Conservation (phyloP, 2,797 vertebrate species). For the Tokudaia muenninki region DNA sequence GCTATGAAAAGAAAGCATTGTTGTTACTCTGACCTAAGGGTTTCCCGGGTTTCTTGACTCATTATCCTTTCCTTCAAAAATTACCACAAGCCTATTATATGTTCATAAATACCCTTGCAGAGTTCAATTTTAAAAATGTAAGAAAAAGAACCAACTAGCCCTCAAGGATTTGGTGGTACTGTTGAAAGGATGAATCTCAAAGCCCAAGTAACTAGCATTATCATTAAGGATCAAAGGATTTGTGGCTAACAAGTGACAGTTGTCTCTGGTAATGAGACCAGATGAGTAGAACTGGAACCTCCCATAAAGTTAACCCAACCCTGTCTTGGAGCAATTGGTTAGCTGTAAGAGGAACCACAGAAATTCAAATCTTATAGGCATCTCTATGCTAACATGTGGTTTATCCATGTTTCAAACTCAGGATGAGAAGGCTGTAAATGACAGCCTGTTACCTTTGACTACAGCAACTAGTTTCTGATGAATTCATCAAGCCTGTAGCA, state of each 20-base stretch:
- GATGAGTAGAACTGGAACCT: background rate
- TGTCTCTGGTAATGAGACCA: constrained; percentile 8
- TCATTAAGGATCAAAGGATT: constrained; percentile 20
- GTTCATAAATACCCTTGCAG: constrained; percentile 47
- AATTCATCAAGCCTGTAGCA: background rate
- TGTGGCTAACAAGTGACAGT: background rate
- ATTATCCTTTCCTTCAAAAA: constrained; percentile 4
- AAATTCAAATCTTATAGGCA: background rate
- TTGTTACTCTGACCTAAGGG: constrained; percentile 2
- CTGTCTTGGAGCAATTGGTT: background rate
- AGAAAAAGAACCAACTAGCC: constrained; percentile 17
- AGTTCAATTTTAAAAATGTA: background rate
- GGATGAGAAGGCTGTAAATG: background rate
- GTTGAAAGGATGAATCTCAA: constrained; percentile 44
- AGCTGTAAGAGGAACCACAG: background rate
- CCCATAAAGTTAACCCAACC: background rate
- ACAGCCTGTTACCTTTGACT: background rate
- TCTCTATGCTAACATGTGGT: background rate
- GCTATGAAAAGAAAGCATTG: background rate
- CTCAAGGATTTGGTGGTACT: background rate
- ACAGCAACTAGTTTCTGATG: background rate
- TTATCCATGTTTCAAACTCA: background rate
- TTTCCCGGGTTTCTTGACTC: background rate
- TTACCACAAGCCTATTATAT: background rate
- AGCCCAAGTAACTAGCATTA: background rate